phyloP scores from a whole-genome alignment of 2,797 vertebrate species.

The Poeciliopsis infans region DNA sequence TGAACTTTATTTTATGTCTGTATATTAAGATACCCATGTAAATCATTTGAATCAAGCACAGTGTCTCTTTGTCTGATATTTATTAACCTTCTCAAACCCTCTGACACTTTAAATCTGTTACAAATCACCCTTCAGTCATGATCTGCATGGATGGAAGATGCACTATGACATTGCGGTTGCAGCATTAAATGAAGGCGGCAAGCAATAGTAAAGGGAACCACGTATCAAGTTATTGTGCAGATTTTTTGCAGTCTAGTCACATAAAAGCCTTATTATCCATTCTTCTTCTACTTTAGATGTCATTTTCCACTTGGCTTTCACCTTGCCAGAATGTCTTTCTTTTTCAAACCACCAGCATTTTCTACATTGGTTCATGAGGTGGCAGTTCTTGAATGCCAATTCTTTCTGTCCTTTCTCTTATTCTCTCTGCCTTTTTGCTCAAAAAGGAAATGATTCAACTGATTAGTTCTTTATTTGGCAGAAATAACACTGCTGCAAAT shows the following conservation, averaged over 20 bases:
- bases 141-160: conserved; percentile 11
- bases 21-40: not conserved
- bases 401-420: conserved; percentile 9
- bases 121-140: conserved; percentile 51
- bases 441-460: conserved; percentile 27
- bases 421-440: not conserved
- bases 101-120: conserved; percentile 45
- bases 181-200: conserved; percentile 46
- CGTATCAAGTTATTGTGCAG: conserved; percentile 59
- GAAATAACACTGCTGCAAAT: conserved; percentile 30
- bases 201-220: conserved; percentile 26
- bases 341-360: conserved; percentile 56
- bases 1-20: not conserved
- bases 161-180: conserved; percentile 38
- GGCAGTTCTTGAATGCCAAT: conserved; percentile 60
- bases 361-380: conserved; percentile 54
- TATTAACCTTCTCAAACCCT: conserved; percentile 13
- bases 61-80: conserved; percentile 5
- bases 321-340: conserved; percentile 60
- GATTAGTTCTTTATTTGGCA: conserved; percentile 35
- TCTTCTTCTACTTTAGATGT: conserved; percentile 66
- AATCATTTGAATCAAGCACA: not conserved
- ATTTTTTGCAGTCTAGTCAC: conserved; percentile 46
- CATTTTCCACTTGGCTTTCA: conserved; percentile 71
- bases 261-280: conserved; percentile 64